Evolutionary conservation across 1,140 invertebrate genomes (phyloP).

Genomic region (Zaprionus kolodkinae): DNA sequence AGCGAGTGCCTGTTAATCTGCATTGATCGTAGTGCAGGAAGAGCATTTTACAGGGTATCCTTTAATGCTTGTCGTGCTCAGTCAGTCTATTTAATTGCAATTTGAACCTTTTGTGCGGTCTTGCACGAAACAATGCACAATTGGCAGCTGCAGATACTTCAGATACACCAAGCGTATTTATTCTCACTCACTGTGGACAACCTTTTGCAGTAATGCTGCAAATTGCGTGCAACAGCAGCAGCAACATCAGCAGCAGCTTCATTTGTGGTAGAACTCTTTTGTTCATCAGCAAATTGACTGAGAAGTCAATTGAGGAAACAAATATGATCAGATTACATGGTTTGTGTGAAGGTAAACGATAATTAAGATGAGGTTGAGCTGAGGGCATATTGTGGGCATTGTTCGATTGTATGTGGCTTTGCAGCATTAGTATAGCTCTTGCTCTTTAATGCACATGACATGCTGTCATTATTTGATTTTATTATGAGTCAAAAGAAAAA

Average conservation of each 20-base stretch:
- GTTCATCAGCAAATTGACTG: conserved; percentile 36
- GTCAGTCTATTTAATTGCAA: neutral
- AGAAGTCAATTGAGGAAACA: conserved; percentile 33
- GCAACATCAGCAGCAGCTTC: conserved; percentile 16
- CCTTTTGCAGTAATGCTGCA: conserved; percentile 21
- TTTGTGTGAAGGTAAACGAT: neutral
- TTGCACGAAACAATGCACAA: conserved; percentile 10
- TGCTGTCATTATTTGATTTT: neutral
- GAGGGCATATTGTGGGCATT: neutral
- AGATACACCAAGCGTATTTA: neutral
- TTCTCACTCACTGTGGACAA: neutral
- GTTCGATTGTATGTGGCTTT: neutral
- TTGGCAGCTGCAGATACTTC: conserved; percentile 4
- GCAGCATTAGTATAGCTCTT: neutral
- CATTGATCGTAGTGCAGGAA: too few relatives aligned
- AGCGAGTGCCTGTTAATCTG: neutral
- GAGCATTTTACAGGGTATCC: too few relatives aligned
- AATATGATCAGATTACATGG: conserved; percentile 27
- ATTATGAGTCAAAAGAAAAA: neutral
- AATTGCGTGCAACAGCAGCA: conserved; percentile 33
- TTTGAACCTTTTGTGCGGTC: neutral
- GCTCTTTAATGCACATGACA: neutral
- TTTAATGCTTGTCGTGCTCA: neutral
- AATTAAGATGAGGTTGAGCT: conserved; percentile 1
- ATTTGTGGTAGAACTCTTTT: conserved; percentile 30